Percentiles rank a stretch among this genome's conserved stretches.
These are phyloP conservation scores for Callitettix versicolor DNA, from an alignment of 1,140 invertebrate genomes.

Conservation along the genomic window DNA sequence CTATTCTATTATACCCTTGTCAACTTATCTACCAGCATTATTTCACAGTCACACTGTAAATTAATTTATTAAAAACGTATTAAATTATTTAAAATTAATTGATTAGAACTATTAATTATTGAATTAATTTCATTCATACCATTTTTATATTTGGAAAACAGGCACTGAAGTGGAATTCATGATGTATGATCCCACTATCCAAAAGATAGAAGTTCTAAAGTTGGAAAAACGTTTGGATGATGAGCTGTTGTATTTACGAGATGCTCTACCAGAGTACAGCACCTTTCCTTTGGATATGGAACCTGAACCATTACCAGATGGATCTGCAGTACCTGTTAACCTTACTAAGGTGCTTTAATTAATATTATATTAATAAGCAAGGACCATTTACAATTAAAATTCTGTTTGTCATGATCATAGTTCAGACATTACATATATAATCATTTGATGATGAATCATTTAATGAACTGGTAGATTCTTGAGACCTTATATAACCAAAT, in stretches of 20 bases:
- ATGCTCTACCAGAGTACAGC: conserved; percentile 86
- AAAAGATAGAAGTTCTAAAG: conserved; percentile 77
- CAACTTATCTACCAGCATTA: too few relatives aligned
- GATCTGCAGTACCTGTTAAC: conserved; percentile 75
- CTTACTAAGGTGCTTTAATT: conserved; percentile 53
- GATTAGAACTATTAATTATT: too few relatives aligned
- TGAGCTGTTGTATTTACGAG: conserved; percentile 79
- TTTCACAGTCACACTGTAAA: too few relatives aligned
- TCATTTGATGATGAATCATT: too few relatives aligned
- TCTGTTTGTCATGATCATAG: neutral
- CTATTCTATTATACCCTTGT: too few relatives aligned
- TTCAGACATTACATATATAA: conserved; percentile 4
- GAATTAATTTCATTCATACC: too few relatives aligned
- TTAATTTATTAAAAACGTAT: too few relatives aligned
- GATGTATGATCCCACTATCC: conserved; percentile 88
- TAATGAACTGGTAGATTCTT: too few relatives aligned
- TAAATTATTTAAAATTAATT: too few relatives aligned
- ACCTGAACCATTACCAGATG: conserved; percentile 64
- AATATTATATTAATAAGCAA: neutral
- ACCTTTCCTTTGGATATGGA: conserved; percentile 92
- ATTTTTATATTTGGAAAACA: conserved; percentile 28
- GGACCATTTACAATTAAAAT: too few relatives aligned
- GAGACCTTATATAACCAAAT: too few relatives aligned
- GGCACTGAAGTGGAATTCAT: conserved; percentile 84
- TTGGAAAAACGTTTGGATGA: conserved; percentile 91